Percentiles rank a stretch among this genome's conserved stretches.
Conservation (phyloP, 2,797 vertebrate species). For the Pristis pectinata region DNA sequence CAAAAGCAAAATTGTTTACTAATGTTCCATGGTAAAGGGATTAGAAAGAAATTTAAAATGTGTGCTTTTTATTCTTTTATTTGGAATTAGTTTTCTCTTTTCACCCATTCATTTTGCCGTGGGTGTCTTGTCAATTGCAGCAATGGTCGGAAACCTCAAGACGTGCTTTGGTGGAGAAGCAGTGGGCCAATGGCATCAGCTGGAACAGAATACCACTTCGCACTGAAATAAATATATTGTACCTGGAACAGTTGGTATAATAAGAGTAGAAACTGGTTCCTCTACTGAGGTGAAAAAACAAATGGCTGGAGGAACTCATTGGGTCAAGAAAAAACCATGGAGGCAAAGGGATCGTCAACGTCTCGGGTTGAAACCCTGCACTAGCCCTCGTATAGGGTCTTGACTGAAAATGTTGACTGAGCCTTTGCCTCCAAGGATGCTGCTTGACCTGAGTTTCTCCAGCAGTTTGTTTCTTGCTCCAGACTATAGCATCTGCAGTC, state of each 20-base stretch:
- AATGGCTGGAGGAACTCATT: too few species aligned
- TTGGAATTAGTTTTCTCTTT: neutral
- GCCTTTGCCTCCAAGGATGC: too few species aligned
- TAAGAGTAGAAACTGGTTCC: neutral
- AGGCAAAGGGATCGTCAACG: too few species aligned
- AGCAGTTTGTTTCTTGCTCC: too few species aligned
- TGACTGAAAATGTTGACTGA: too few species aligned
- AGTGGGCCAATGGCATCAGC: neutral
- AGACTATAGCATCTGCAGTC: too few species aligned
- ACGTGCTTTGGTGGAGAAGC: neutral
- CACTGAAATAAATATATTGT: neutral
- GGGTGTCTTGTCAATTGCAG: neutral
- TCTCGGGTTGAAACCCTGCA: too few species aligned
- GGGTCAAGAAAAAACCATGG: too few species aligned
- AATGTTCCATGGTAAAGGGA: neutral
- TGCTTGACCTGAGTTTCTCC: too few species aligned
- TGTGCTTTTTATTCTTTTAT: too few species aligned
- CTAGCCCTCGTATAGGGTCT: too few species aligned
- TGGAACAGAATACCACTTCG: slow-evolving; percentile 1
- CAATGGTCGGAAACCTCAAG: neutral
- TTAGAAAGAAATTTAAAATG: neutral
- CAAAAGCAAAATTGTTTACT: neutral
- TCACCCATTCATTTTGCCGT: neutral
- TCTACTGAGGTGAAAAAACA: too few species aligned
- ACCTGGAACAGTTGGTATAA: neutral